Percentiles rank a stretch among this genome's conserved stretches.
Conservation (phyloP, 2,113 vertebrate species). For the Enhydra lutris region DNA sequence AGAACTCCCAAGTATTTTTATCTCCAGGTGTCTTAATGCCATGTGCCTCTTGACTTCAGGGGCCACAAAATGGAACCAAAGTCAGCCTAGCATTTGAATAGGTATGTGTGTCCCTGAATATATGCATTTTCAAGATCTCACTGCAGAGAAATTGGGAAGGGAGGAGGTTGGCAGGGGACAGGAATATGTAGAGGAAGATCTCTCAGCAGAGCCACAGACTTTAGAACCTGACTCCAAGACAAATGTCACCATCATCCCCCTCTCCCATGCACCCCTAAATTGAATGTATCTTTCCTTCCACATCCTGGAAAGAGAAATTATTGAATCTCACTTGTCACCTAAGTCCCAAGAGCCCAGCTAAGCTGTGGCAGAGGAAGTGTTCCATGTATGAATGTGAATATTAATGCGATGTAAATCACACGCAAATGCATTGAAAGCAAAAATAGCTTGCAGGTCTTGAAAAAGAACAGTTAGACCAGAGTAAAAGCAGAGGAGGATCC, state of each 20-base stretch:
- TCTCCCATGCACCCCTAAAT: neutral
- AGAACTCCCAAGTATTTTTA: neutral
- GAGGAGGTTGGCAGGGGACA: neutral
- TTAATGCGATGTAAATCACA: slow-evolving; percentile 59
- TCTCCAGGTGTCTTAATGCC: neutral
- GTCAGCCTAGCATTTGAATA: neutral
- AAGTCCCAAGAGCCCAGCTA: slow-evolving; percentile 39
- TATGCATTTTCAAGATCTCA: neutral
- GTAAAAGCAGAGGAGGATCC: slow-evolving; percentile 24
- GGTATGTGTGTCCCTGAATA: neutral
- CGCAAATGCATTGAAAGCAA: slow-evolving; percentile 42
- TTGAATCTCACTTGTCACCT: slow-evolving; percentile 28
- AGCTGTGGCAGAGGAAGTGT: neutral
- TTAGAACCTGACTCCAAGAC: slow-evolving; percentile 44
- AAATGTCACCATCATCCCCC: neutral
- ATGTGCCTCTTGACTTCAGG: neutral
- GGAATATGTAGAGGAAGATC: neutral
- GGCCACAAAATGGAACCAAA: neutral
- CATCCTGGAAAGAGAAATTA: neutral
- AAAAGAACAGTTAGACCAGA: slow-evolving; percentile 51
- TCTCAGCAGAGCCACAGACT: neutral
- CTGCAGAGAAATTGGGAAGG: neutral
- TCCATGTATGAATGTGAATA: slow-evolving; percentile 56
- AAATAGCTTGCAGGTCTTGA: slow-evolving; percentile 52
- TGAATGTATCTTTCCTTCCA: neutral